phyloP scores from a whole-genome alignment of 2,888 invertebrate species.

The Drosophila mulleri region DNA sequence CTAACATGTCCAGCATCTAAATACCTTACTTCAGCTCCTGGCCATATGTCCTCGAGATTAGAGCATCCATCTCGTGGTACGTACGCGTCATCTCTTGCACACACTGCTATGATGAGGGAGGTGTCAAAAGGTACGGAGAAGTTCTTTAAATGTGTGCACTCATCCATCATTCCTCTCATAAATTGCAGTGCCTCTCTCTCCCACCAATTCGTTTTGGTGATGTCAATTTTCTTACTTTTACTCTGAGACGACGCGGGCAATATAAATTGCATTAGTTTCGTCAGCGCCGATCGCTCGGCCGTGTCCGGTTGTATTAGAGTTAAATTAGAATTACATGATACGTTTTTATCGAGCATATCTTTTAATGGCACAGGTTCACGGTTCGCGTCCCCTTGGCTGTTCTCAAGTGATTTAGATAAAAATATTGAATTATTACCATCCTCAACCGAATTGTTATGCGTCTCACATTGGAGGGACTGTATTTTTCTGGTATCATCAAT shows the following conservation, averaged over 20 bases:
- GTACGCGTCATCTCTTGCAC: slow-evolving; percentile 95
- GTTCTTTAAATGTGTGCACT: slow-evolving; percentile 98
- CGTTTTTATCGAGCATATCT: slow-evolving; percentile 35
- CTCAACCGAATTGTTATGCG: slow-evolving; percentile 15
- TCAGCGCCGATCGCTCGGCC: slow-evolving; percentile 70
- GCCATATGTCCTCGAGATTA: slow-evolving; percentile 95
- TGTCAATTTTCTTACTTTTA: slow-evolving; percentile 85
- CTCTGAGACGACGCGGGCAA: slow-evolving; percentile 69
- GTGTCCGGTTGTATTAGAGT: slow-evolving; percentile 15
- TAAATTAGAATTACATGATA: slow-evolving; percentile 23
- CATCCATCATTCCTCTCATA: slow-evolving; percentile 99
- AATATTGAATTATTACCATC: slow-evolving; percentile 64
- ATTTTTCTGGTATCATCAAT: slow-evolving; percentile 77
- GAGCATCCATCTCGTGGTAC: slow-evolving; percentile 94
- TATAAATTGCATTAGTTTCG: slow-evolving; percentile 84
- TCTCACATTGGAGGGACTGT: slow-evolving; percentile 39
- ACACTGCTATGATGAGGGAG: slow-evolving; percentile 94
- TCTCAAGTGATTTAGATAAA: slow-evolving; percentile 54
- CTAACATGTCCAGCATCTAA: slow-evolving; percentile 95
- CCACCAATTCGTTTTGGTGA: slow-evolving; percentile 89
- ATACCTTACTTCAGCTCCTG: slow-evolving; percentile 94
- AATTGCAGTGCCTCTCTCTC: slow-evolving; percentile 94
- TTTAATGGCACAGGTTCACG: slow-evolving; percentile 43
- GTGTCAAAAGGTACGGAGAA: slow-evolving; percentile 95
- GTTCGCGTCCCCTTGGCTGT: slow-evolving; percentile 25